A percentile compares a stretch with the other conserved stretches of the same genome.
phyloP scores from a whole-genome alignment of 2,113 vertebrate genomes.

The Sapayoa aenigma region DNA sequence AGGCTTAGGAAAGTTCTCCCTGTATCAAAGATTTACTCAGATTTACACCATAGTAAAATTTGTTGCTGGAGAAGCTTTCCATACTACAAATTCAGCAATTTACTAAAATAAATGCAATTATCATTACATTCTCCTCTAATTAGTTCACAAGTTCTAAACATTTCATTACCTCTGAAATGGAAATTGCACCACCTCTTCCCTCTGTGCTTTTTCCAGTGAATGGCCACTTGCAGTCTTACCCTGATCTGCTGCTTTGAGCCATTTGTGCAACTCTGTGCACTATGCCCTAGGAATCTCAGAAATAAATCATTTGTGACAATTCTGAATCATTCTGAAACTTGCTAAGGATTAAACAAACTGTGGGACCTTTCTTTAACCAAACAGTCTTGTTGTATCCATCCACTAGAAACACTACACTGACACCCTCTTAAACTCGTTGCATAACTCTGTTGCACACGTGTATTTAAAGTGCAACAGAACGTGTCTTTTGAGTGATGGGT shows the following conservation, averaged over 20 bases:
- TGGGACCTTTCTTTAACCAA: neutral
- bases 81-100: neutral
- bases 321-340: neutral
- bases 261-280: neutral
- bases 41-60: neutral
- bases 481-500: neutral
- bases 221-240: neutral
- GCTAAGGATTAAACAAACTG: neutral
- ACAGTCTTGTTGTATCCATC: neutral
- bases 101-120: neutral
- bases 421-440: neutral
- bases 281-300: neutral
- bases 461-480: neutral
- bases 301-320: neutral
- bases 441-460: neutral
- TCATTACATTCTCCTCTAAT: neutral
- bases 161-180: neutral
- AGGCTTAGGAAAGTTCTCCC: neutral
- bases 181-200: neutral
- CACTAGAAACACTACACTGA: neutral
- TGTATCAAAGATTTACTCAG: neutral
- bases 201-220: neutral
- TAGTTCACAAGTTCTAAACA: neutral
- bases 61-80: neutral
- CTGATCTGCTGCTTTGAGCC: neutral